phyloP scores from a whole-genome alignment of 2,888 invertebrate species.

The Morpho achilles region DNA sequence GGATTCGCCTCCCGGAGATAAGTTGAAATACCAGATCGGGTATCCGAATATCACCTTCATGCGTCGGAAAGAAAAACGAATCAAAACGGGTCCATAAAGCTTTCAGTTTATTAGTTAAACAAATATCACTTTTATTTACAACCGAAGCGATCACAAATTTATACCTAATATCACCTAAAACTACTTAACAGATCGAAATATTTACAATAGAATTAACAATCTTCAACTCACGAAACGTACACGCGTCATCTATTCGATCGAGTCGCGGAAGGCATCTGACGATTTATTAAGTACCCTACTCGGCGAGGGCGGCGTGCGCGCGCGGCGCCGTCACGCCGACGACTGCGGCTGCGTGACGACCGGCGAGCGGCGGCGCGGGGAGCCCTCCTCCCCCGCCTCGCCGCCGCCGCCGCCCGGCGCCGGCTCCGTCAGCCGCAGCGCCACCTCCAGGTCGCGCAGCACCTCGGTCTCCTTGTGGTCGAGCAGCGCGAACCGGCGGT shows the following conservation, averaged over 20 bases:
- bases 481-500: constrained; percentile 92
- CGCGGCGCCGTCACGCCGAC: constrained; percentile 66
- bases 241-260: constrained; percentile 34
- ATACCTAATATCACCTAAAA: constrained; percentile 74
- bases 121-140: constrained; percentile 79
- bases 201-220: constrained; percentile 76
- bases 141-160: constrained; percentile 78
- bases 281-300: constrained; percentile 26
- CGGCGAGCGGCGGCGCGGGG: constrained; percentile 71
- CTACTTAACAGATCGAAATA: constrained; percentile 77
- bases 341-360: constrained; percentile 75
- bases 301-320: constrained; percentile 40
- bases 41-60: too few species aligned
- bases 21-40: too few species aligned
- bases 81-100: constrained; percentile 49
- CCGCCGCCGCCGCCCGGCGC: constrained; percentile 51
- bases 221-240: constrained; percentile 44
- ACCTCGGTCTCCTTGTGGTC: constrained; percentile 97
- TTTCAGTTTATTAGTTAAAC: constrained; percentile 76
- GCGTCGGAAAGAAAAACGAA: neutral
- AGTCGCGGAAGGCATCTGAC: constrained; percentile 33
- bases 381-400: constrained; percentile 77
- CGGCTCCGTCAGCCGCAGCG: constrained; percentile 80
- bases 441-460: constrained; percentile 61
- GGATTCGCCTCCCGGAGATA: too few species aligned